Evolutionary conservation across 2,888 invertebrate species (phyloP).

Genomic region (Drosophila nr. medialis): DNA sequence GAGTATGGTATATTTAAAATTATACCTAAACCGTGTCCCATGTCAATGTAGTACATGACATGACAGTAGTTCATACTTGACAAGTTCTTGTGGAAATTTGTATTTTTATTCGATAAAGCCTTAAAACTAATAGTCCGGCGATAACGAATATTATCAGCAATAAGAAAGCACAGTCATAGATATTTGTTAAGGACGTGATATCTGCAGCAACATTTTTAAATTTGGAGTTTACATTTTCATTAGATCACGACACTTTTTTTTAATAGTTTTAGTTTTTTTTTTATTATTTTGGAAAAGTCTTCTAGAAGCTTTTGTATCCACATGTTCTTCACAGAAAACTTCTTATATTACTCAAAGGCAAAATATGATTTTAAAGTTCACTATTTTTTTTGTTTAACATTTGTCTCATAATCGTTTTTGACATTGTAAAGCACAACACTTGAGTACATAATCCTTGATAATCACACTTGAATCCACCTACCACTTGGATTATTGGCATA

Average conservation of each 20-base stretch:
- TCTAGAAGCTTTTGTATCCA: too few species aligned
- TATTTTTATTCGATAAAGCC: not conserved
- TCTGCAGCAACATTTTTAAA: not conserved
- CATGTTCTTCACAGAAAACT: not conserved
- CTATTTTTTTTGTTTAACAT: too few species aligned
- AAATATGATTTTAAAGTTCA: not conserved
- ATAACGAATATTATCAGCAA: slow-evolving; percentile 25
- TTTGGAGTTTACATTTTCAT: not conserved
- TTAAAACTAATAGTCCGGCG: slow-evolving; percentile 9
- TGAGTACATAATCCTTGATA: slow-evolving; percentile 20
- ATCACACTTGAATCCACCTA: slow-evolving; percentile 60
- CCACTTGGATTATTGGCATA: slow-evolving; percentile 71
- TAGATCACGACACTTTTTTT: not conserved
- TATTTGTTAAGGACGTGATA: not conserved
- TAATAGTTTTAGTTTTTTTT: not conserved
- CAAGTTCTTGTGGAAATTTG: not conserved
- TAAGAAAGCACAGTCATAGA: slow-evolving; percentile 2
- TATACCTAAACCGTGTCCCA: not conserved
- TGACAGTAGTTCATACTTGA: not conserved
- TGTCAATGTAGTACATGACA: not conserved
- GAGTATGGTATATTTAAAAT: too few species aligned
- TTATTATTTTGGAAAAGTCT: too few species aligned
- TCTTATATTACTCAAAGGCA: not conserved
- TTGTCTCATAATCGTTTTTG: not conserved
- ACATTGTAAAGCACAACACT: slow-evolving; percentile 13